Conservation (phyloP, 2,888 invertebrate species). For the Tanypteryx hageni region DNA sequence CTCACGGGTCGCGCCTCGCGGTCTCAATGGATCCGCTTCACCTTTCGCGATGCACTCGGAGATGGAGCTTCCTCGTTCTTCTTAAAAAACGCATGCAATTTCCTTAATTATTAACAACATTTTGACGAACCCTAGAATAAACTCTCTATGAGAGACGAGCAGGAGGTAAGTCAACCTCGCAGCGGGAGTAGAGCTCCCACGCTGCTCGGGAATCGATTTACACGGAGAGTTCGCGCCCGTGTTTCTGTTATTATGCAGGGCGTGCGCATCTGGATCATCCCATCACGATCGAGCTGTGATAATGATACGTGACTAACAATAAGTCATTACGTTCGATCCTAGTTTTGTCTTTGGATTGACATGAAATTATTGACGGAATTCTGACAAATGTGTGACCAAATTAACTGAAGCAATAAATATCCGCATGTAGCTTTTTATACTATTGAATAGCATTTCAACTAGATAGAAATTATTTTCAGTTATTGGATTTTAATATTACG, state of each 20-base stretch:
- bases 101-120: constrained; percentile 29
- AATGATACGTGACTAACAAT: not conserved
- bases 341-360: no score
- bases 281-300: not conserved
- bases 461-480: no score
- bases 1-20: not conserved
- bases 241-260: not conserved
- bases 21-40: constrained; percentile 1
- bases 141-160: not conserved
- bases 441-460: no score
- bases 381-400: no score
- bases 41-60: not conserved
- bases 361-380: no score
- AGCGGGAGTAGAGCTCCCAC: not conserved
- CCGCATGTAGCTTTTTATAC: no score
- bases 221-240: not conserved
- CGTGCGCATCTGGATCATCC: not conserved
- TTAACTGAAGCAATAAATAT: no score
- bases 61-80: not conserved
- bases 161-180: not conserved
- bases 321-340: not conserved
- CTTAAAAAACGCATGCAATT: not conserved
- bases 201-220: not conserved
- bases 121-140: not conserved
- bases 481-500: no score